A percentile compares a stretch with the other conserved stretches of the same genome.
These are phyloP conservation scores for Villa cingulata DNA, from an alignment of 2,888 invertebrate genomes.

Conservation along the genomic window DNA sequence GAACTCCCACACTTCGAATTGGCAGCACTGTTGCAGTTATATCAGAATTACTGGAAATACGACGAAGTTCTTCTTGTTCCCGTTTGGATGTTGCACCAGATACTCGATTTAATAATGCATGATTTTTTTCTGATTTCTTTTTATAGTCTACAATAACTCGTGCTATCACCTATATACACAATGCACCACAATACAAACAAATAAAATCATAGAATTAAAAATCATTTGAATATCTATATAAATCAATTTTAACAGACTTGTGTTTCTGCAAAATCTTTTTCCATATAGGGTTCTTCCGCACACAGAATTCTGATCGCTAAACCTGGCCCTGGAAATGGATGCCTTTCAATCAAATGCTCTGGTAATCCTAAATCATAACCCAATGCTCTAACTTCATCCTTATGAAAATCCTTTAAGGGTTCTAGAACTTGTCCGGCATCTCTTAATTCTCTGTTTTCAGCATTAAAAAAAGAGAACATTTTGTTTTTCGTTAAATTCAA, in stretches of 20 bases:
- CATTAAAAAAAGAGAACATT: not conserved
- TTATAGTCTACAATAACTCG: conserved; percentile 90
- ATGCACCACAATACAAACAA: too few relatives aligned
- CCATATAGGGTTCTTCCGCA: conserved; percentile 88
- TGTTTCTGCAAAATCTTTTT: conserved; percentile 90
- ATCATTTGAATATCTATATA: not conserved
- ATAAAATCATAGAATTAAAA: not conserved
- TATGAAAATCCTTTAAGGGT: conserved; percentile 97
- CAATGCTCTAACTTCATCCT: conserved; percentile 85
- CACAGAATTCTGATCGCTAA: conserved; percentile 92
- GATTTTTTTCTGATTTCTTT: conserved; percentile 82
- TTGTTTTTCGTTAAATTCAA: not conserved
- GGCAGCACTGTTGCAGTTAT: conserved; percentile 80
- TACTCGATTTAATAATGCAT: conserved; percentile 77
- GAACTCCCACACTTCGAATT: conserved; percentile 91
- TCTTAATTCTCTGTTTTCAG: conserved; percentile 43
- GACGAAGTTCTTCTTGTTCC: conserved; percentile 55
- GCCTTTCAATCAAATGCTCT: conserved; percentile 73
- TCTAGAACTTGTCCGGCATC: conserved; percentile 82
- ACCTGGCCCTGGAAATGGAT: conserved; percentile 98
- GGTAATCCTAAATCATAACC: conserved; percentile 86
- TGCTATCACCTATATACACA: conserved; percentile 70
- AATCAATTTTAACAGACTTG: conserved; percentile 41
- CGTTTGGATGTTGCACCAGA: conserved; percentile 62
- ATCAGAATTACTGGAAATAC: conserved; percentile 60